Percentiles rank a stretch among this genome's conserved stretches.
Conservation (phyloP, 37 sponge, comb jelly and placozoan species). For the Sycon ciliatum region DNA sequence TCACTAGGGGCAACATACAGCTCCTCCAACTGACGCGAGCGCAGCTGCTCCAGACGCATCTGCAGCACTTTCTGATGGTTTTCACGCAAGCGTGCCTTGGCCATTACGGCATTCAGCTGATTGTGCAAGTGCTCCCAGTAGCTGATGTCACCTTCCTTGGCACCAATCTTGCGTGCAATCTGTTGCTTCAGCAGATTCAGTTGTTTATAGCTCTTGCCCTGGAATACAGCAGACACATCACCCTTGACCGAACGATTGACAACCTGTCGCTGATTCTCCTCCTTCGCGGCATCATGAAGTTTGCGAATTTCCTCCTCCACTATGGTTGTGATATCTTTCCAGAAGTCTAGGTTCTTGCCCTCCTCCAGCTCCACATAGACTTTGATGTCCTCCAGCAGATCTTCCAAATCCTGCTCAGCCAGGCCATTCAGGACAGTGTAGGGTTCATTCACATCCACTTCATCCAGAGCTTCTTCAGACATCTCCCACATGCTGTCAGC, state of each 20-base stretch:
- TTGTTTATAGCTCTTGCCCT: conserved; percentile 76
- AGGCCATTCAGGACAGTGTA: conserved; percentile 67
- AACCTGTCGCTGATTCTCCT: no score
- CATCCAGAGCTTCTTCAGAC: conserved; percentile 54
- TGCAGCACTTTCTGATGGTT: conserved; percentile 80
- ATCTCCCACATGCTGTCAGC: conserved; percentile 38
- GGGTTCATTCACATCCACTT: conserved; percentile 84
- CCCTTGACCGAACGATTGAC: conserved; percentile 67
- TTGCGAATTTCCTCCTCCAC: conserved; percentile 68
- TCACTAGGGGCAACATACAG: no score
- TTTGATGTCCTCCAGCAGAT: conserved; percentile 88
- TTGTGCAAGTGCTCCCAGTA: conserved; percentile 81
- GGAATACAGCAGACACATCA: conserved; percentile 71
- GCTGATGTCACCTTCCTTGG: conserved; percentile 63
- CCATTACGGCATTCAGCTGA: conserved; percentile 78
- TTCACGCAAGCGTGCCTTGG: conserved; percentile 75
- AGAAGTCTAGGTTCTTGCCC: conserved; percentile 62
- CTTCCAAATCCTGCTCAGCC: conserved; percentile 73
- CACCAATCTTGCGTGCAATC: conserved; percentile 60
- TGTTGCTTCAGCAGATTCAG: conserved; percentile 65
- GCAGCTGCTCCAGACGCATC: conserved; percentile 59
- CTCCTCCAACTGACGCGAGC: background rate
- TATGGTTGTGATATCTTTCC: conserved; percentile 51
- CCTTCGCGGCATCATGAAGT: no score
- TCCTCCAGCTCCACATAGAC: conserved; percentile 80